Evolutionary conservation across 2,888 invertebrate species (phyloP).

Genomic region (Stenotaenia linearis): DNA sequence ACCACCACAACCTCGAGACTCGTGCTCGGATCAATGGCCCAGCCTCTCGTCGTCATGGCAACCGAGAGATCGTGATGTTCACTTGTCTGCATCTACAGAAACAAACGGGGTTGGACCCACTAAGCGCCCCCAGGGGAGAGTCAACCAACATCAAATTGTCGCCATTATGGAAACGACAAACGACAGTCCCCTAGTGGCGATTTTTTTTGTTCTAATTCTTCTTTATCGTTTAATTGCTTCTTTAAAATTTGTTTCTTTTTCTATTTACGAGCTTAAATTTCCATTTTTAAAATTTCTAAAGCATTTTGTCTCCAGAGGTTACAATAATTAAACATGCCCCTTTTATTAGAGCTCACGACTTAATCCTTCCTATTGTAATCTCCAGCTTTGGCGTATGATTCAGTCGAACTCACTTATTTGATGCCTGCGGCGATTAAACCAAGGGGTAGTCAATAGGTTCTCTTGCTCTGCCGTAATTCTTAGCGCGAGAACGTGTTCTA

Average conservation of each 20-base stretch:
- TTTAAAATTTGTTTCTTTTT: not conserved
- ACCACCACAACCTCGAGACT: constrained; percentile 1
- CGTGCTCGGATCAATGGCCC: constrained; percentile 20
- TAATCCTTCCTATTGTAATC: not conserved
- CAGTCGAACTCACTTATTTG: not conserved
- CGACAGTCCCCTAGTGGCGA: constrained; percentile 12
- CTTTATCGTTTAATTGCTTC: not conserved
- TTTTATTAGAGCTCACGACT: not conserved
- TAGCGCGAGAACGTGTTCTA: not conserved
- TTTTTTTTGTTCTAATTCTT: not conserved
- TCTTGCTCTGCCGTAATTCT: too few relatives aligned
- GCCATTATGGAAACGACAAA: constrained; percentile 22
- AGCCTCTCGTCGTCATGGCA: constrained; percentile 8
- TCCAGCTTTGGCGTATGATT: not conserved
- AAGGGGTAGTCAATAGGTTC: too few relatives aligned
- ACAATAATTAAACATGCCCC: too few relatives aligned
- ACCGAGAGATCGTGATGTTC: constrained; percentile 16
- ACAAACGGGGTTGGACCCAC: constrained; percentile 21
- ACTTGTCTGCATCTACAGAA: constrained; percentile 24
- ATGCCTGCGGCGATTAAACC: not conserved
- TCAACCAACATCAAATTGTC: constrained; percentile 7
- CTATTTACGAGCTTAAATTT: not conserved
- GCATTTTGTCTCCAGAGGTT: too few relatives aligned
- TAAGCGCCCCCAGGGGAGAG: constrained; percentile 19
- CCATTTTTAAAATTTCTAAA: too few relatives aligned